Evolutionary conservation across 2,797 vertebrate genomes (phyloP), one percentile per base, ranked within the genome.

Genomic region (Rhadinocentrus ornatus): DNA sequence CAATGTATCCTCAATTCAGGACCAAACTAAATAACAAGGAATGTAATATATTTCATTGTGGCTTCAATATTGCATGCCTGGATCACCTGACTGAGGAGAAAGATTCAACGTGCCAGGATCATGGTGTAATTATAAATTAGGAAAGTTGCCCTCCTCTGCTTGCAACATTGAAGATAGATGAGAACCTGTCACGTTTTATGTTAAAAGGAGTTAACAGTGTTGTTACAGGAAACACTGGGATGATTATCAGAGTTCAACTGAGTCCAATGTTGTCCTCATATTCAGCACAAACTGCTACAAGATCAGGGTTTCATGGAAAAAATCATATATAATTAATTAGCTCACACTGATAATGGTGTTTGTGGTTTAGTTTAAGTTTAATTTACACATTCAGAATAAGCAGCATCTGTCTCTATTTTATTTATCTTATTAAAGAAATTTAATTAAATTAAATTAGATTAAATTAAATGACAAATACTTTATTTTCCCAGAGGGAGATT

Each of bases 41-140:
- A 71, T 71, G 58, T 70, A 75, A 83, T 81, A 78, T 80, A 80
- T 81, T 80, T 32, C 39, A 39, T 55, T 44, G 65, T 8, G 20
- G 34, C 57, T 39, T 59, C 12, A 2, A 6, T 54, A 15, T 8
- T 29, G 52, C 52, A 27, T 54, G 29, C 26, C 66, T 68, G 68
- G 61, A 16, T 22, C 55, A 66, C 67, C 63, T 59, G 52, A 79
- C 75, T 64, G 56, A 82, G 78, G 83, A 64, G 34, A 64, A 77
- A 75, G 78, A 80, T 80, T 83, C 77, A 65, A 66, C 73, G 46
- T 41, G 65, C 31, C 72, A 77, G 64, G 60, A 9, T 22, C 77
- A 68, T 1, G 57, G 58, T 37, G 58, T 70, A 37, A 80, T 83
- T 78, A 82, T 34, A 82, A 86, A 84, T 66, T 66, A 82, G 10